Evolutionary conservation across 2,113 vertebrate species (phyloP).

Genomic region (Actenoides hombroni): DNA sequence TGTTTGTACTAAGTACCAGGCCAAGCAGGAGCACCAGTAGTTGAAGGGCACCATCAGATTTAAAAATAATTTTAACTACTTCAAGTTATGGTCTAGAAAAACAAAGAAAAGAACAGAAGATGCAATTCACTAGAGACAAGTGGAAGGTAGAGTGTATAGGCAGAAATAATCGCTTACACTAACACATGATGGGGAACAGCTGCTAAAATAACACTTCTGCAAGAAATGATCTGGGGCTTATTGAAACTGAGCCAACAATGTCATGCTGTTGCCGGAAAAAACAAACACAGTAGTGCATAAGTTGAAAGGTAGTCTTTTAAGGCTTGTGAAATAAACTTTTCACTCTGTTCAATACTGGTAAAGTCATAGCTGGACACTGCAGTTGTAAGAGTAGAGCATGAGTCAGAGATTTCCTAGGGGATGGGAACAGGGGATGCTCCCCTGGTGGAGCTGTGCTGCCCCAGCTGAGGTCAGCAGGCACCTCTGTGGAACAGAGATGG

Average conservation of each 20-base stretch:
- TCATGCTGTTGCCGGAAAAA: constrained; percentile 18
- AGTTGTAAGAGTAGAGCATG: background rate
- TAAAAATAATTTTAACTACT: constrained; percentile 13
- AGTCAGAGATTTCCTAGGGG: background rate
- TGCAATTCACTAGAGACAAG: background rate
- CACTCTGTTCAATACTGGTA: background rate
- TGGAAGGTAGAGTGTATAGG: background rate
- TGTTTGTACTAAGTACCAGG: background rate
- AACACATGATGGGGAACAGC: constrained; percentile 21
- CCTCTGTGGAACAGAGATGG: background rate
- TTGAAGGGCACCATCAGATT: background rate
- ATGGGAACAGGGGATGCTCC: fast-evolving
- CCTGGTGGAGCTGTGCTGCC: background rate
- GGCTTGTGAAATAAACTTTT: background rate
- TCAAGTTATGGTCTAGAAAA: background rate
- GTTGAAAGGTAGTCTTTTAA: background rate
- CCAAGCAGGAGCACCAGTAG: background rate
- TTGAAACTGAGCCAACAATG: constrained; percentile 34
- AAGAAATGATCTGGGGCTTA: constrained; percentile 20
- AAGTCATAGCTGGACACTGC: background rate
- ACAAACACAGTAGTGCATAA: background rate
- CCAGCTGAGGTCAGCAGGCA: background rate
- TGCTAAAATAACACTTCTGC: constrained; percentile 48
- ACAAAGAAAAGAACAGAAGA: constrained; percentile 2
- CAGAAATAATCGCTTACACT: background rate